Evolutionary conservation across 2,113 vertebrate genomes (phyloP).

Genomic region (Zosterops pallidus): DNA sequence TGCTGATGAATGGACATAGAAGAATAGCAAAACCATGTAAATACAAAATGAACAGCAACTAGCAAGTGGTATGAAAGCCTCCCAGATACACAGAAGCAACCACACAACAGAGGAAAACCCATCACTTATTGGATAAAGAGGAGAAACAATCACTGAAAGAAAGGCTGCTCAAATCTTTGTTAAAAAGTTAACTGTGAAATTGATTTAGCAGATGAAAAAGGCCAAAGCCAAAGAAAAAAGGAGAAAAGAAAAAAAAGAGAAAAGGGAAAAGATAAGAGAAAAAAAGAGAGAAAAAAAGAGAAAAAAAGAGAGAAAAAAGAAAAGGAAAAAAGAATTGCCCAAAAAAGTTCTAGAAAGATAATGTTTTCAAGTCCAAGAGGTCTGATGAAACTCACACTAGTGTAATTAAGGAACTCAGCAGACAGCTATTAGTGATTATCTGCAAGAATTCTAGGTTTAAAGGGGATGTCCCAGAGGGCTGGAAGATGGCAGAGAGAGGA

Average conservation of each 20-base stretch:
- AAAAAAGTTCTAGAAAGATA: not conserved
- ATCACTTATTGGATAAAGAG: not conserved
- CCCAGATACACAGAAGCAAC: not conserved
- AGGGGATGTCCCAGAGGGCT: constrained; percentile 11
- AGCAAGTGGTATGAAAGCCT: not conserved
- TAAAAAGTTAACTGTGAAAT: not conserved
- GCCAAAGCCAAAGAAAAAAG: not conserved
- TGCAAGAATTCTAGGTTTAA: constrained; percentile 25
- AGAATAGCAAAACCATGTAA: not conserved
- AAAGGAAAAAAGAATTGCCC: not conserved
- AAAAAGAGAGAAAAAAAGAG: too few species aligned
- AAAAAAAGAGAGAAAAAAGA: too few species aligned
- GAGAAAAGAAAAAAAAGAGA: not conserved
- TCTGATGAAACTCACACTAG: not conserved
- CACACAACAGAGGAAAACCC: not conserved
- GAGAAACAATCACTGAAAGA: not conserved
- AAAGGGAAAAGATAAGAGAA: not conserved
- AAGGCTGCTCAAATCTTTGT: not conserved
- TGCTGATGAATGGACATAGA: not conserved
- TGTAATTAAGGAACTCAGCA: constrained; percentile 22
- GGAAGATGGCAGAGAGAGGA: not conserved
- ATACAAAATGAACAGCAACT: not conserved
- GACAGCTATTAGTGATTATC: not conserved
- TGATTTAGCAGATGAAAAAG: not conserved
- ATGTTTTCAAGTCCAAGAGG: not conserved